A percentile compares a stretch with the other conserved stretches of the same genome.
Conservation (phyloP, 2,113 vertebrate species). For the Trogon melanurus region DNA sequence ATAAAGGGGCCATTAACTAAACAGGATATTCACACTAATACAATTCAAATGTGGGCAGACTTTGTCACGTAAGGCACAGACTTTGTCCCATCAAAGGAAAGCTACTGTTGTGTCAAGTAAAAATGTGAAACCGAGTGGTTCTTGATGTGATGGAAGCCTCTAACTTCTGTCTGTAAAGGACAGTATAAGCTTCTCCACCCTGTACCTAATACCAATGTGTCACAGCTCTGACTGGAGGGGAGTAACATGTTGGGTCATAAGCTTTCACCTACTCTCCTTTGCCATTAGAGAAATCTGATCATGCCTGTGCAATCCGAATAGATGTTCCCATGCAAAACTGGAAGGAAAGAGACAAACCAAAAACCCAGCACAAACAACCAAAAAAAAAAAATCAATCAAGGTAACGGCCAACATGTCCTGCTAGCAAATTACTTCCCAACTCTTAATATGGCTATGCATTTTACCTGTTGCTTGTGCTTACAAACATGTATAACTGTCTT, state of each 20-base stretch:
- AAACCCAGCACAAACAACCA: not conserved
- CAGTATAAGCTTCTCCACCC: not conserved
- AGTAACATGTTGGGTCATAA: not conserved
- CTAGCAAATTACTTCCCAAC: not conserved
- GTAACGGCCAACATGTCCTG: not conserved
- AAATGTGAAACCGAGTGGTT: not conserved
- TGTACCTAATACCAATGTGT: not conserved
- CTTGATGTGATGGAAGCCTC: not conserved
- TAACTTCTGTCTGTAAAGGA: not conserved
- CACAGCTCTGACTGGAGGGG: not conserved
- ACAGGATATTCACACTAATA: not conserved
- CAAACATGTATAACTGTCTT: not conserved
- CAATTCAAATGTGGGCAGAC: not conserved
- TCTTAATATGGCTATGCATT: not conserved
- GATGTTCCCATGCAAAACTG: not conserved
- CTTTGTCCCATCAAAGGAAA: not conserved
- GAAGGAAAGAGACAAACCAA: not conserved
- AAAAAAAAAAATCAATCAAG: not conserved
- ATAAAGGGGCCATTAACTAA: not conserved
- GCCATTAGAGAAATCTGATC: not conserved
- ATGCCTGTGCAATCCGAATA: not conserved
- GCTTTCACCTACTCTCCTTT: not conserved
- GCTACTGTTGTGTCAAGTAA: not conserved
- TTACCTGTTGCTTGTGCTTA: not conserved
- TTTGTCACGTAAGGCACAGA: not conserved